Evolutionary conservation across 1,140 invertebrate species (phyloP), one percentile per base, ranked within the genome.

Genomic region (Chionoecetes opilio): DNA sequence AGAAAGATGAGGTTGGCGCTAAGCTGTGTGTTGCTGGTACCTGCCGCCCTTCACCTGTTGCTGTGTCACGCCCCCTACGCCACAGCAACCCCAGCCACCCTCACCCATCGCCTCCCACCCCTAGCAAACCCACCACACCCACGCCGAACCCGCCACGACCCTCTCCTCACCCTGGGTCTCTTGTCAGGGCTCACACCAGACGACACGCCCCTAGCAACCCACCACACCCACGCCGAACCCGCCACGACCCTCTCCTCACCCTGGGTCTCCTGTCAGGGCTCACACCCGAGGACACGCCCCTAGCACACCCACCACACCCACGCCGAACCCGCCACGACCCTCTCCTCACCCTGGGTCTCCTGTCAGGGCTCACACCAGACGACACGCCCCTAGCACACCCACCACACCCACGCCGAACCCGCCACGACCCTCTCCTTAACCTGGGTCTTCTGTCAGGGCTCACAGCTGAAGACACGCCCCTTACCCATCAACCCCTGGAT

Each of bases 21-120:
- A 32, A 29, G 89, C 32, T 75, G 53, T 91, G 89, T 91, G 89
- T 14, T n/a, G 14, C 29, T 91, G 31, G 9, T 91, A 29, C 89
- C 89, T 8, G 46, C 63, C 89, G 89, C 63, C 41, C 53, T 91
- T 11, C 89, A 75, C 46, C 41, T 91, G 29, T n/a, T 75, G 63
- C 63, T 75, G 63, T 75, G 63, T 26, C 63, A 11, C 26, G 31
- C 53, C 11, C 89, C 41, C 9, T 17, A 21, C 21, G 31, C 87
- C 8, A 53, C 46, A 0, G 8, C 63, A 26, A n/a, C 5, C 21
- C 26, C 31, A 14, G 29, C 31, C 2, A 32, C 31, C 11, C 34
- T 29, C 89, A 3, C n/a, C 29, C 29, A 0, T 53, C 53, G 29
- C 89, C 11, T 86, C 14, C 32, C 3, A 32, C 35, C 32, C 32